Base-by-base conservation (phyloP, 2,888 invertebrate species). In the Yponomeuta plumbellus region DNA sequence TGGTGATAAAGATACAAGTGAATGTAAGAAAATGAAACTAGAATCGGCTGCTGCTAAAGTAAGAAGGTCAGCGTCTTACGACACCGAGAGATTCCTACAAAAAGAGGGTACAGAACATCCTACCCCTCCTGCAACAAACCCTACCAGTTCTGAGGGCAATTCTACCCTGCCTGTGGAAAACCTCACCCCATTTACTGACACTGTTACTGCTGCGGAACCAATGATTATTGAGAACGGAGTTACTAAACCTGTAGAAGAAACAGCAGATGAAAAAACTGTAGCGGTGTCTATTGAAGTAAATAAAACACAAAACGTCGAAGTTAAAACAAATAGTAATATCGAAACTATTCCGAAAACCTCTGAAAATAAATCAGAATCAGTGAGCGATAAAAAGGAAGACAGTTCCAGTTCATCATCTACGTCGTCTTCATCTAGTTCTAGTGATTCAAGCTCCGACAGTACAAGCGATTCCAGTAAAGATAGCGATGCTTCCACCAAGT, bases 381-480 rank as follows among this genome's bases (percentile, higher is more conserved):
- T 40, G 66, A 67, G 40, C 34, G 66, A 71, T 56, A 73, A 66
- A 65, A 87, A 85, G 72, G 81, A 79, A 21, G 86, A 86, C 8
- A 85, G 80, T 71, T 80, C 84, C 1, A 89, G 88, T 69, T 86
- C 86, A 26, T 81, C 85, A 26, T 84, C 89, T 10, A 80, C 86
- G 1, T 87, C 91, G 2, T 88, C 91, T 0, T 88, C 92, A 3
- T 88, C 87, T 65, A 93, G 93, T 72, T 93, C 93, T 11, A 92
- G 92, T 71, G 92, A 92, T 39, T 92, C 92, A 20, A 92, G 92
- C 1, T 82, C 86, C 0, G 91, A 91, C 61, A 91, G 89, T 62
- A 90, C 87, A 5, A 92, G 91, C 68, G 92, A 92, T 64, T 92
- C 92, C 0, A 85, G 84, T 66, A 81, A 77, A 71, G 93, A 92